These are phyloP conservation scores for Sepioteuthis lessoniana DNA, from an alignment of 2,888 invertebrate species.

Conservation along the genomic window DNA sequence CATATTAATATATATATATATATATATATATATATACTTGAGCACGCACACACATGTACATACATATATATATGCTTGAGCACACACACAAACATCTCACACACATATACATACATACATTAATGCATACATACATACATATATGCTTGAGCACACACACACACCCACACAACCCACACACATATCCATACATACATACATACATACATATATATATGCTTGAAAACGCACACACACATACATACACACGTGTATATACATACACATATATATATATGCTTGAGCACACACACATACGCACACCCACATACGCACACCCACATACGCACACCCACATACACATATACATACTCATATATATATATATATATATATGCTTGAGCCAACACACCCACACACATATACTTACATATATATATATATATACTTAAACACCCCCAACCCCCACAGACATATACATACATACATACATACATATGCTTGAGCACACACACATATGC, in stretches of 20 bases:
- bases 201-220: background rate
- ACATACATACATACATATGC: constrained; percentile 25
- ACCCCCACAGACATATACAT: background rate
- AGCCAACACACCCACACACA: background rate
- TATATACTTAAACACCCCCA: no score
- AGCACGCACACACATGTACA: no score
- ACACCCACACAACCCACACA: background rate
- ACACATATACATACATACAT: no score
- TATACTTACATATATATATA: background rate
- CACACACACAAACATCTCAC: no score
- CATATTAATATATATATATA: no score
- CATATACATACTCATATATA: background rate
- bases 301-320: background rate
- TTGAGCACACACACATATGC: no score
- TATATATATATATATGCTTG: background rate
- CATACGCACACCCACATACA: background rate
- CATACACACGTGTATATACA: background rate
- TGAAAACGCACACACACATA: background rate
- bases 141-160: no score
- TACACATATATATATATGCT: no score
- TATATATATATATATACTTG: no score
- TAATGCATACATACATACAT: no score
- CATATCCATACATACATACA: constrained; percentile 36
- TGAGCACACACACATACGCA: background rate
- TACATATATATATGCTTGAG: no score